Evolutionary conservation across 2,113 vertebrate species (phyloP).

Genomic region (Electrona antarctica): DNA sequence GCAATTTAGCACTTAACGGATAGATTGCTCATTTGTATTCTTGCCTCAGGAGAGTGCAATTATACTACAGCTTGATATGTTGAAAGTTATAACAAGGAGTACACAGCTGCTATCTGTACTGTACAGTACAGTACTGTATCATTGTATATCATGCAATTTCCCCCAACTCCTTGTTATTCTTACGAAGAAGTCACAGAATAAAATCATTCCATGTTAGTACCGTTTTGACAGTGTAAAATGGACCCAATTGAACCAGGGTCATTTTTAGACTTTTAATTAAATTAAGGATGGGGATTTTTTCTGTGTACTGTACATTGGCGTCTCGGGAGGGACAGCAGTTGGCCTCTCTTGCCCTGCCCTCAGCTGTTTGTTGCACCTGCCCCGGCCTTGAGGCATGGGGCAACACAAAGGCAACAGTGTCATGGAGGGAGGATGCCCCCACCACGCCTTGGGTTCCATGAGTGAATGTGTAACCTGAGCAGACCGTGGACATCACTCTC

Average conservation of each 20-base stretch:
- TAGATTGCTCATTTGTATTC: too few relatives aligned
- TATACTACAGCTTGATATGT: too few relatives aligned
- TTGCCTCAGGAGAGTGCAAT: too few relatives aligned
- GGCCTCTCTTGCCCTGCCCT: slow-evolving; percentile 45
- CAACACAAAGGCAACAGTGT: slow-evolving; percentile 74
- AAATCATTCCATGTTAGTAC: background rate
- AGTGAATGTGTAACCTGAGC: slow-evolving; percentile 57
- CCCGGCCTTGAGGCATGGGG: slow-evolving; percentile 21
- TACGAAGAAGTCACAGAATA: background rate
- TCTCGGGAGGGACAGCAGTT: slow-evolving; percentile 56
- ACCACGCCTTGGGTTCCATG: slow-evolving; percentile 62
- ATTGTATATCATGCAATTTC: too few relatives aligned
- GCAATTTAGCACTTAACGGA: too few relatives aligned
- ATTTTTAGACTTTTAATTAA: background rate
- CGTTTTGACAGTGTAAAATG: background rate
- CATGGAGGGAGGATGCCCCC: slow-evolving; percentile 22
- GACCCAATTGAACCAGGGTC: too few relatives aligned
- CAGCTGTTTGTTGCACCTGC: slow-evolving; percentile 78
- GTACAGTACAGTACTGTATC: too few relatives aligned
- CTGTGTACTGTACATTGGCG: background rate
- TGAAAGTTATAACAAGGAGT: too few relatives aligned
- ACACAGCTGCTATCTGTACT: too few relatives aligned
- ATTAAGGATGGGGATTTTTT: background rate
- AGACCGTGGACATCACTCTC: slow-evolving; percentile 6
- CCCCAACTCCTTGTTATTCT: background rate